These are phyloP conservation scores for Heliconius hermathena DNA, from an alignment of 1,140 invertebrate species.

Conservation along the genomic window DNA sequence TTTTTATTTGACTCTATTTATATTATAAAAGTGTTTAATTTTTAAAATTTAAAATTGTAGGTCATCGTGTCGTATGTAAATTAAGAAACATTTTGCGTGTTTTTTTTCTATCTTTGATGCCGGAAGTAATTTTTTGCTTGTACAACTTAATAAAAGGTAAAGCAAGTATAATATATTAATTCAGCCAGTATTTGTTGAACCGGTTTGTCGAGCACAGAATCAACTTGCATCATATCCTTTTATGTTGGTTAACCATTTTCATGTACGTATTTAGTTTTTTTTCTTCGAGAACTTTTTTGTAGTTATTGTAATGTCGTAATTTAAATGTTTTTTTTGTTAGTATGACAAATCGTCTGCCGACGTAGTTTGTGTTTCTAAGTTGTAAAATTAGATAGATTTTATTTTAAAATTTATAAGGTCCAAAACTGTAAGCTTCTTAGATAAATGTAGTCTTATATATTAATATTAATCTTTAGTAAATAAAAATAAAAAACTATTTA, in stretches of 20 bases:
- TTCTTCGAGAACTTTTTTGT: background rate
- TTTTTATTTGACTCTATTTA: background rate
- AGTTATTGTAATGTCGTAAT: background rate
- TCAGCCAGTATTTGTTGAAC: constrained; percentile 22
- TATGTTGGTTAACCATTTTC: constrained; percentile 22
- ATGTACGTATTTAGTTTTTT: background rate
- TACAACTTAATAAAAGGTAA: constrained; percentile 9
- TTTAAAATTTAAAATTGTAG: background rate
- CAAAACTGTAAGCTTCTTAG: too few relatives aligned
- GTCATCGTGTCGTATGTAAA: background rate
- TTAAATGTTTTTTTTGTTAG: background rate
- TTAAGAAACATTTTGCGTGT: background rate
- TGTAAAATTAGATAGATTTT: background rate
- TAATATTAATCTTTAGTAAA: too few relatives aligned
- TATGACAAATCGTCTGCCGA: background rate
- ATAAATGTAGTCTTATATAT: too few relatives aligned
- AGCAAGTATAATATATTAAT: constrained; percentile 8
- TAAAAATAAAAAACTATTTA: too few relatives aligned
- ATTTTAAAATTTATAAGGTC: too few relatives aligned
- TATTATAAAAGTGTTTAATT: background rate
- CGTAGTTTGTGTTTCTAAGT: background rate
- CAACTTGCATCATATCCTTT: constrained; percentile 17
- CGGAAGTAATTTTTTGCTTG: background rate
- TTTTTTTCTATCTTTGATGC: constrained; percentile 2
- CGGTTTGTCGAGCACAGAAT: constrained; percentile 10